Base-by-base conservation (phyloP, 2,888 invertebrate genomes). In the Antheraea yamamai region DNA sequence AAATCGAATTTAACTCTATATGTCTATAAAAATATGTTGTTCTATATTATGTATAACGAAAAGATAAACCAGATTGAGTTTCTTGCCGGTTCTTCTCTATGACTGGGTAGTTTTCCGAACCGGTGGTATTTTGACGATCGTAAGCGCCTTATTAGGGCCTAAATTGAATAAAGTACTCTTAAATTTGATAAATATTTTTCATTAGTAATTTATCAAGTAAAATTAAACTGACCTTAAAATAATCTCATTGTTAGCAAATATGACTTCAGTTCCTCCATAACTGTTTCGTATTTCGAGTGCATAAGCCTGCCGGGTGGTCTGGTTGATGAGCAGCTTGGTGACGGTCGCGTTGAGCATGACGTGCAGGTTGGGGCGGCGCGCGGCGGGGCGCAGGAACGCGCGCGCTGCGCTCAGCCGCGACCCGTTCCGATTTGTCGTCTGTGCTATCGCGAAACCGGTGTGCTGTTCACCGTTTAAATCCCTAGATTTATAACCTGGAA, bases 371-470 rank as follows among this genome's bases (percentile, higher is more conserved):
- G 95, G 95, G 6, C 98, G 95, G 81, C 96, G 91, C 80, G 96
- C 96, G 39, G 97, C 97, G 0, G 98, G 98, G 0, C 98, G 95
- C 14, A 98, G 93, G 92, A 97, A 98, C 0, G 98, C 97, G 76
- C 97, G 96, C 0, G 98, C 97, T 0, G 97, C 96, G 80, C 97
- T 98, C 76, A 98, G 95, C 0, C 98, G 96, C 0, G 98, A 98
- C 0, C 98, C 98, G 86, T 98, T 97, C 81, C 97, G 96, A 81
- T 97, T 97, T 0, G 98, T 98, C 47, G 98, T 98, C 89, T 98
- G 98, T 0, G 98, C 98, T 79, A 98, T 98, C 77, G 96, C 95
- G 88, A 98, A 98, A 1, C 98, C 98, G 0, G 97, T 97, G 86
- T 98, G 97, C 47, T 95, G 95, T 47, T 95, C 95, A 0, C 98